phyloP scores from a whole-genome alignment of 2,888 invertebrate genomes.

The Ectemnius continuus region DNA sequence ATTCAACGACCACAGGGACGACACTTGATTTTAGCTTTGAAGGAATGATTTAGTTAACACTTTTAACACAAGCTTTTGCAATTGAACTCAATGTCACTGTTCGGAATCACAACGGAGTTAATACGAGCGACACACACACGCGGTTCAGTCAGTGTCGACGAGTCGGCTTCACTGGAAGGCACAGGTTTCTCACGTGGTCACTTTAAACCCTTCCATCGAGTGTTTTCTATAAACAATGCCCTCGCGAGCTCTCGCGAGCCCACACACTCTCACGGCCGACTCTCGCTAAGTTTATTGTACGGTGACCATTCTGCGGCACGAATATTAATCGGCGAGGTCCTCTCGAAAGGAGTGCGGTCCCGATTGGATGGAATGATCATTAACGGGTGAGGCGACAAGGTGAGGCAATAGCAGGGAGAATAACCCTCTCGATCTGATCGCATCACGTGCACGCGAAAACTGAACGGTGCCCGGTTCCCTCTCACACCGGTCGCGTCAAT shows the following conservation, averaged over 20 bases:
- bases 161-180: constrained; percentile 1
- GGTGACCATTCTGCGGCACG: too few relatives aligned
- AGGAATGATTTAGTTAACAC: neutral
- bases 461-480: constrained; percentile 55
- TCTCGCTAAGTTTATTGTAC: too few relatives aligned
- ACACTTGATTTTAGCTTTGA: too few relatives aligned
- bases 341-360: too few relatives aligned
- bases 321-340: too few relatives aligned
- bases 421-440: constrained; percentile 50
- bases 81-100: constrained; percentile 42
- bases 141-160: constrained; percentile 25
- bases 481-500: constrained; percentile 16
- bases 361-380: too few relatives aligned
- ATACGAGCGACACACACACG: constrained; percentile 14
- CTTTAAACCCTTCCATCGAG: too few relatives aligned
- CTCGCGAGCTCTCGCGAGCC: too few relatives aligned
- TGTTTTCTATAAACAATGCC: too few relatives aligned
- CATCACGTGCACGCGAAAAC: constrained; percentile 68
- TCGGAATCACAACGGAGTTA: constrained; percentile 10
- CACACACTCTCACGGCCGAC: too few relatives aligned
- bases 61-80: neutral
- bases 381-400: too few relatives aligned
- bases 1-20: too few relatives aligned
- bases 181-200: neutral
- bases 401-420: constrained; percentile 3